A percentile compares a stretch with the other conserved stretches of the same genome.
phyloP scores from a whole-genome alignment of 2,888 invertebrate species.

The Elegia similella region DNA sequence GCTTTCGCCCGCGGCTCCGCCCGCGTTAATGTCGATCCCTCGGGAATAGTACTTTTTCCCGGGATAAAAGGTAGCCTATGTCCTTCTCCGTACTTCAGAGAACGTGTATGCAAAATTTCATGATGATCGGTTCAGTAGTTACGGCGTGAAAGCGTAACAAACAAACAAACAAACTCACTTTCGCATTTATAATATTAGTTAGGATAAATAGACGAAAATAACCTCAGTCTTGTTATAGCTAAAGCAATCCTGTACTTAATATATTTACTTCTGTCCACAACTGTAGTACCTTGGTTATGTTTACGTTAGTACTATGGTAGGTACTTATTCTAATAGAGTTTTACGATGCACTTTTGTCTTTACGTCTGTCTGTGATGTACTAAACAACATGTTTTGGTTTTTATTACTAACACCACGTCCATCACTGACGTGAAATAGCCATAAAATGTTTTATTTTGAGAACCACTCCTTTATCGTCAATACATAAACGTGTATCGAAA shows the following conservation, averaged over 20 bases:
- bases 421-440: conserved; percentile 24
- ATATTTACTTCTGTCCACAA: conserved; percentile 14
- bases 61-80: no score
- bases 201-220: no score
- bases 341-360: conserved; percentile 53
- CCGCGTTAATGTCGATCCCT: no score
- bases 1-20: no score
- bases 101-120: no score
- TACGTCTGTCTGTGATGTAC: conserved; percentile 36
- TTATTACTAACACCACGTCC: conserved; percentile 24
- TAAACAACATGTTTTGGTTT: conserved; percentile 36
- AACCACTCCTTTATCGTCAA: conserved; percentile 6
- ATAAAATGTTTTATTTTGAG: conserved; percentile 21
- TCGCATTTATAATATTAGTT: no score
- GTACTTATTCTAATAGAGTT: conserved; percentile 47
- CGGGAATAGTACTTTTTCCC: no score
- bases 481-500: conserved; percentile 1
- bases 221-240: no score
- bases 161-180: no score
- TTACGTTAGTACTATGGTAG: conserved; percentile 41
- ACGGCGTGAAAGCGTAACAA: no score
- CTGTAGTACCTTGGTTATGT: conserved; percentile 33
- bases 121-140: no score
- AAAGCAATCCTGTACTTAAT: background rate
- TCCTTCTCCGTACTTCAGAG: no score